These are phyloP conservation scores for Gymnosoma rotundatum DNA, from an alignment of 2,888 invertebrate genomes.

Conservation along the genomic window DNA sequence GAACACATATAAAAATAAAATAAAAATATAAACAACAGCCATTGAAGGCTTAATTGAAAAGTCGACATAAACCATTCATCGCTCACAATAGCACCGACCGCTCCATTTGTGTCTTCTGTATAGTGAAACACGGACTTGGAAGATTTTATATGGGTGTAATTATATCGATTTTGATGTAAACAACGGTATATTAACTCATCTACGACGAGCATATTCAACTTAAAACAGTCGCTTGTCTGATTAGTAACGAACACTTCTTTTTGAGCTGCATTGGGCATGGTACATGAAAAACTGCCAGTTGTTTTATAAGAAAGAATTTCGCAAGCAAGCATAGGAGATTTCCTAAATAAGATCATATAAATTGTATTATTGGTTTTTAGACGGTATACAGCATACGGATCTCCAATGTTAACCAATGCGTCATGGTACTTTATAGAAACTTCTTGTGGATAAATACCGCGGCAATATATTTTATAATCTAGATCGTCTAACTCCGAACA, in stretches of 20 bases:
- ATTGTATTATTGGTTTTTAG: background rate
- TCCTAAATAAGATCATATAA: slow-evolving; percentile 37
- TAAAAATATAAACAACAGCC: too few relatives aligned
- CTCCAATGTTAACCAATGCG: slow-evolving; percentile 41
- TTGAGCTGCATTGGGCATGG: background rate
- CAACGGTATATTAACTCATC: slow-evolving; percentile 60
- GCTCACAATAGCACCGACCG: background rate
- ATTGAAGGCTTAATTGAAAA: too few relatives aligned
- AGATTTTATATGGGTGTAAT: background rate
- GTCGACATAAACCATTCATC: slow-evolving; percentile 5
- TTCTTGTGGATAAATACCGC: slow-evolving; percentile 54
- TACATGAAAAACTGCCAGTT: too few relatives aligned
- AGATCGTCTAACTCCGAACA: background rate
- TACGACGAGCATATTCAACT: slow-evolving; percentile 34
- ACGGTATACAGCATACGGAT: slow-evolving; percentile 46
- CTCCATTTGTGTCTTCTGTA: slow-evolving; percentile 7
- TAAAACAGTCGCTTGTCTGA: slow-evolving; percentile 40
- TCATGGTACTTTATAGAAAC: slow-evolving; percentile 61
- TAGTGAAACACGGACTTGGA: slow-evolving; percentile 46
- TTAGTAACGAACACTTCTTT: background rate
- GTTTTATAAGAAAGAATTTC: background rate
- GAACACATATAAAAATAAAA: too few relatives aligned
- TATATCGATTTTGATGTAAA: slow-evolving; percentile 38
- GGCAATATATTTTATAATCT: slow-evolving; percentile 39
- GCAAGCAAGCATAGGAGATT: slow-evolving; percentile 40